A percentile compares a stretch with the other conserved stretches of the same genome.
Conservation (phyloP, 2,797 vertebrate genomes). For the Babyrousa celebensis region DNA sequence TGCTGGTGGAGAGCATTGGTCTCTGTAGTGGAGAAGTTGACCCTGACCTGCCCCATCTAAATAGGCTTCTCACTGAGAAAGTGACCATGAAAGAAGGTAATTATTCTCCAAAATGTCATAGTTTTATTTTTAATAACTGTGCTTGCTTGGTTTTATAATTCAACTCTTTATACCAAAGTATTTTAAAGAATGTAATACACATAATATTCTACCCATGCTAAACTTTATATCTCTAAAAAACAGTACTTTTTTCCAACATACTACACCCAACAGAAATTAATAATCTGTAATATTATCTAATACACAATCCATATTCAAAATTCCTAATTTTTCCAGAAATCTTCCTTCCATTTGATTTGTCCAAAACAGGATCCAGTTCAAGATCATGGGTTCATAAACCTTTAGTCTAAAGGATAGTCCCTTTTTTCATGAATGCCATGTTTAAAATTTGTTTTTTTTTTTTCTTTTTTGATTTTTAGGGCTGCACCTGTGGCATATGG, state of each 20-base stretch:
- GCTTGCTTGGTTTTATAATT: conserved; percentile 7
- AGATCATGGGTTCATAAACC: neutral
- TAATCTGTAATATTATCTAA: neutral
- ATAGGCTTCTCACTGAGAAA: neutral
- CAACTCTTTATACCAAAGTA: conserved; percentile 39
- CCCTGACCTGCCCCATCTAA: neutral
- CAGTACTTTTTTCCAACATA: neutral
- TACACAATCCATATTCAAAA: neutral
- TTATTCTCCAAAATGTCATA: neutral
- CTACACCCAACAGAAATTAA: neutral
- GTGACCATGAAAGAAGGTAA: neutral
- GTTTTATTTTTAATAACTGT: neutral
- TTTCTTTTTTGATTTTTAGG: too few relatives aligned
- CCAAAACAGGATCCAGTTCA: neutral
- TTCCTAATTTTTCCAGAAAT: neutral
- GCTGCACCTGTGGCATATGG: too few relatives aligned
- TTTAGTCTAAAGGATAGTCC: neutral
- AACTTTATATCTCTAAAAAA: neutral
- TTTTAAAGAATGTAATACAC: conserved; percentile 40
- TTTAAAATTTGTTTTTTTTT: conserved; percentile 12
- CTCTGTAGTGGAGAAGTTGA: neutral
- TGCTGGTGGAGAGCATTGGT: neutral
- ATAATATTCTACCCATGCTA: neutral
- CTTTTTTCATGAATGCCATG: neutral
- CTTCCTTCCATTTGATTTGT: neutral